Percentiles rank a stretch among this genome's conserved stretches.
Conservation (phyloP, 2,888 invertebrate genomes). For the Apocheima hispidaria region DNA sequence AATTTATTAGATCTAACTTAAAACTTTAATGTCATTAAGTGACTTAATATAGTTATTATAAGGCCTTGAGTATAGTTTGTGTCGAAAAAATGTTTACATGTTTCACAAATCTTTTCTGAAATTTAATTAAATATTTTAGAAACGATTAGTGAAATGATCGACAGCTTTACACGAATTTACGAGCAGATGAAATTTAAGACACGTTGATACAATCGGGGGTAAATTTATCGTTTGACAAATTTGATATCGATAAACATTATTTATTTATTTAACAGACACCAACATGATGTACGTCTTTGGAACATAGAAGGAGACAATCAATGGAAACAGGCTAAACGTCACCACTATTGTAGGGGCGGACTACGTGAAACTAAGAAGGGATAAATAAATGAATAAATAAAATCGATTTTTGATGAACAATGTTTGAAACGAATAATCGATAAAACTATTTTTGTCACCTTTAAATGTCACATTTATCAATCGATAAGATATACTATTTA, state of each 20-base stretch:
- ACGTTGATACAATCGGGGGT: too few relatives aligned
- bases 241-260: too few relatives aligned
- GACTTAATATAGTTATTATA: constrained; percentile 1
- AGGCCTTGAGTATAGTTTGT: constrained; percentile 2
- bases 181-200: not conserved
- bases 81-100: not conserved
- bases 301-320: too few relatives aligned
- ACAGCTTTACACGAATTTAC: not conserved
- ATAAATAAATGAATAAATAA: too few relatives aligned
- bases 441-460: not conserved
- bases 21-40: constrained; percentile 1
- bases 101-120: not conserved
- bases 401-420: too few relatives aligned
- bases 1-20: constrained; percentile 1
- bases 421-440: not conserved
- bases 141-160: not conserved
- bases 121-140: not conserved
- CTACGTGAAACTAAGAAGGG: too few relatives aligned
- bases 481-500: not conserved
- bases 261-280: too few relatives aligned
- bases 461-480: not conserved
- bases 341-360: too few relatives aligned
- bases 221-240: too few relatives aligned
- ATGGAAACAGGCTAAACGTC: too few relatives aligned
- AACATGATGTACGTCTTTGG: too few relatives aligned